phyloP scores from a whole-genome alignment of 2,888 invertebrate genomes.

The Ellobium chinense region DNA sequence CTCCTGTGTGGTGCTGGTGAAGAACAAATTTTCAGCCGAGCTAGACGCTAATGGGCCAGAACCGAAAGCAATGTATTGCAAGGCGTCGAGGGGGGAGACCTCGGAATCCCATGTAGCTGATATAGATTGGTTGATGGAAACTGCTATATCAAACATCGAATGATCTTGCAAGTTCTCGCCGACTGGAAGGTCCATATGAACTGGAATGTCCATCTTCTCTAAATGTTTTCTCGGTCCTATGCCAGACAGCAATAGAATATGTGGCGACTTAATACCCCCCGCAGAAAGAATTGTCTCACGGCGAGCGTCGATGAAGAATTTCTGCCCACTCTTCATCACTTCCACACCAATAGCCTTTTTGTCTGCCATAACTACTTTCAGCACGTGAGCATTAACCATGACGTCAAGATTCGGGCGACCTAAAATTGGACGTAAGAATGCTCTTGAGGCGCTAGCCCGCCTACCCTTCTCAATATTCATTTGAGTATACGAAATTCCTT shows the following conservation, averaged over 20 bases:
- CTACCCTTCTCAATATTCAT: slow-evolving; percentile 56
- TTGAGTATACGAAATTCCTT: slow-evolving; percentile 51
- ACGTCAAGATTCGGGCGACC: slow-evolving; percentile 64
- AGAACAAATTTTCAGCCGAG: slow-evolving; percentile 7
- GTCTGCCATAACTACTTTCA: slow-evolving; percentile 44
- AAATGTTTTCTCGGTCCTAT: background rate
- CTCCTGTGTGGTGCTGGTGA: slow-evolving; percentile 22
- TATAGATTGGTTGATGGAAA: slow-evolving; percentile 24
- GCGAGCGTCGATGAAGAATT: background rate
- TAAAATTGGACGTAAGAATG: slow-evolving; percentile 69
- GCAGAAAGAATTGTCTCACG: slow-evolving; percentile 33
- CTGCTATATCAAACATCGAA: background rate
- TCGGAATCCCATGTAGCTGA: background rate
- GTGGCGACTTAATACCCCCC: background rate
- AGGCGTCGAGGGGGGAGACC: background rate
- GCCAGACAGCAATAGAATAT: slow-evolving; percentile 15
- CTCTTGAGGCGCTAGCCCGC: slow-evolving; percentile 70
- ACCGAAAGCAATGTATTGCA: background rate
- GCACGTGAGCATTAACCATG: slow-evolving; percentile 56
- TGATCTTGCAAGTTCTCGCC: slow-evolving; percentile 76
- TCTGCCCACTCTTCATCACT: slow-evolving; percentile 9
- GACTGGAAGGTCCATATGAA: slow-evolving; percentile 72
- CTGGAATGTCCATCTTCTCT: slow-evolving; percentile 55
- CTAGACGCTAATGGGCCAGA: background rate
- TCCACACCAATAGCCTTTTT: slow-evolving; percentile 27